Evolutionary conservation across 2,888 invertebrate species (phyloP), one percentile per base, ranked within the genome.

Genomic region (Rotaria magnacalcarata): DNA sequence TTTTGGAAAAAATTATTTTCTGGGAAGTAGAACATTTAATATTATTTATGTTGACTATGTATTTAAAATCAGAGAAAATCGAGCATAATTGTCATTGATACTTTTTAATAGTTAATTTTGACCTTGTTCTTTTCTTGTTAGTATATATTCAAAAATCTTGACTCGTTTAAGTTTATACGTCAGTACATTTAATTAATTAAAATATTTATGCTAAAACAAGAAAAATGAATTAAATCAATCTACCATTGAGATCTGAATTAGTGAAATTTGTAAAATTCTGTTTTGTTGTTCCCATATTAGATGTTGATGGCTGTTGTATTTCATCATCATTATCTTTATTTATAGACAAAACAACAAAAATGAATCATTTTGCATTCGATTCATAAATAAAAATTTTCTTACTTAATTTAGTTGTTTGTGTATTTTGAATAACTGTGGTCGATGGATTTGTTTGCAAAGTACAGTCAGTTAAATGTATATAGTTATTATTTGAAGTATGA

Each of bases 221-320:
- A 43, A 41, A 41, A 41, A n/a, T 24, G 47, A 47, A 24, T 11
- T 5, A 52, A 52, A 52, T 80, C 34, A 0, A 14, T 47, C n/a
- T 47, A 80, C 80, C 80, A 80, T 47, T 80, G 8, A 80, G 47
- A 80, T 80, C 80, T 47, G 80, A 47, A 47, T 43, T 47, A 24
- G 47, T 41, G 47, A 80, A 80, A 80, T 80, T 80, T 80, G 80
- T 10, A 80, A 80, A 80, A 80, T 80, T 80, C 47, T 80, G 80
- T n/a, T 80, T 80, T 80, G 80, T 2, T 27, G n/a, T 67, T 67
- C 27, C 67, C 11, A 67, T 10, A 27, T 27, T 67, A 27, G 4
- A 19, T 27, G 5, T 43, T n/a, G 24, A 47, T 47, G 47, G n/a
- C n/a, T 80, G 80, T 47, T 43, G 47, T 21, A 27, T 67, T 24